Evolutionary conservation across 1,140 invertebrate genomes (phyloP).

Genomic region (Stegodyphus mimosarum): DNA sequence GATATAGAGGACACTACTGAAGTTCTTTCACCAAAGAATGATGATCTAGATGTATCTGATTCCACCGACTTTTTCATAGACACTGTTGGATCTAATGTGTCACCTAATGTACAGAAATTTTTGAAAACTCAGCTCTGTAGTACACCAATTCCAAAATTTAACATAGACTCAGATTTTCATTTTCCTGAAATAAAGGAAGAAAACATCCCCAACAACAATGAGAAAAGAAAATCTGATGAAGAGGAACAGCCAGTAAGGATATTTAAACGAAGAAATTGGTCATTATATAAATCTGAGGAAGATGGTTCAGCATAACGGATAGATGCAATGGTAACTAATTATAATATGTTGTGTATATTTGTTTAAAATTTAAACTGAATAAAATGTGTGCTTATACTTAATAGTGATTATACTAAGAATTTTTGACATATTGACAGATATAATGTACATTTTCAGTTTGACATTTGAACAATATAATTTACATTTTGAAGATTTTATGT

Average conservation of each 20-base stretch:
- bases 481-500: no score
- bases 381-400: no score
- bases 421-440: no score
- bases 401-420: no score
- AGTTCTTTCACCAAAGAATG: neutral
- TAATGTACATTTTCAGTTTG: no score
- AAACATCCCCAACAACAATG: neutral
- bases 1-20: constrained; percentile 27
- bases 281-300: constrained; percentile 29
- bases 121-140: neutral
- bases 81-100: neutral
- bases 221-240: neutral
- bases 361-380: no score
- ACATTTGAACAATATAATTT: no score
- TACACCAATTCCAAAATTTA: neutral
- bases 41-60: neutral
- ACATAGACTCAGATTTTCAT: neutral
- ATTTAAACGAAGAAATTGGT: constrained; percentile 36
- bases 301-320: neutral
- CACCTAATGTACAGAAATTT: neutral
- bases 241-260: neutral
- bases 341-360: no score
- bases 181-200: constrained; percentile 34
- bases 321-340: no score
- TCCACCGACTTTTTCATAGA: constrained; percentile 14